These are phyloP conservation scores for Phrynocephalus guinanensis DNA, from an alignment of 2,797 vertebrate genomes.

Conservation along the genomic window DNA sequence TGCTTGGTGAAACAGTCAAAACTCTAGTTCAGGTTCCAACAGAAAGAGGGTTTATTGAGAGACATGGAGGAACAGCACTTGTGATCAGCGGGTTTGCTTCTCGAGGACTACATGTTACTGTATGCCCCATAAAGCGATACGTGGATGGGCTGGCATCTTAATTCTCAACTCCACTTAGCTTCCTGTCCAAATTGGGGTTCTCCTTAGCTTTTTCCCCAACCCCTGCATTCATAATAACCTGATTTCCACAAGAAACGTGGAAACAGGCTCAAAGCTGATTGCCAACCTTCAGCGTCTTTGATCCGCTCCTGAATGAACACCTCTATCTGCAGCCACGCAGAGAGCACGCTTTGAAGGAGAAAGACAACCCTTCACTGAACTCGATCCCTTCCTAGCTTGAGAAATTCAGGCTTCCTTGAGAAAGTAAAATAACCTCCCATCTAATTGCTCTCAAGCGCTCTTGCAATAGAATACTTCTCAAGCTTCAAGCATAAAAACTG, in stretches of 20 bases:
- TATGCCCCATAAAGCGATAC: neutral
- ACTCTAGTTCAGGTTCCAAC: neutral
- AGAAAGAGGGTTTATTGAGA: neutral
- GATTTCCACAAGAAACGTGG: neutral
- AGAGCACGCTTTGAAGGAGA: slow-evolving; percentile 47
- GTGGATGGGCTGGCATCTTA: slow-evolving; percentile 8
- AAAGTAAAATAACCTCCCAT: slow-evolving; percentile 28
- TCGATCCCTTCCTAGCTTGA: slow-evolving; percentile 11
- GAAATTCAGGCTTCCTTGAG: neutral
- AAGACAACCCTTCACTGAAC: slow-evolving; percentile 9
- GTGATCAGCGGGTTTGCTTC: neutral
- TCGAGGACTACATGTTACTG: neutral
- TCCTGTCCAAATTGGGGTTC: neutral
- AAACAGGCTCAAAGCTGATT: neutral
- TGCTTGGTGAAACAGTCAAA: neutral
- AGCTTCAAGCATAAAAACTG: neutral
- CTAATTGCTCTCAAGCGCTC: slow-evolving; percentile 44
- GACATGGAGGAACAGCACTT: neutral
- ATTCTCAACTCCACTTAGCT: slow-evolving; percentile 14
- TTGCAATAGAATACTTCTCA: neutral
- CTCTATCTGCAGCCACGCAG: slow-evolving; percentile 50
- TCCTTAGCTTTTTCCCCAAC: neutral
- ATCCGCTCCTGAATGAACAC: neutral
- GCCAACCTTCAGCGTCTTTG: neutral
- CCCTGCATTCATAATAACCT: neutral